Conservation (phyloP, 2,888 invertebrate genomes). For the Cerastis leucographa region DNA sequence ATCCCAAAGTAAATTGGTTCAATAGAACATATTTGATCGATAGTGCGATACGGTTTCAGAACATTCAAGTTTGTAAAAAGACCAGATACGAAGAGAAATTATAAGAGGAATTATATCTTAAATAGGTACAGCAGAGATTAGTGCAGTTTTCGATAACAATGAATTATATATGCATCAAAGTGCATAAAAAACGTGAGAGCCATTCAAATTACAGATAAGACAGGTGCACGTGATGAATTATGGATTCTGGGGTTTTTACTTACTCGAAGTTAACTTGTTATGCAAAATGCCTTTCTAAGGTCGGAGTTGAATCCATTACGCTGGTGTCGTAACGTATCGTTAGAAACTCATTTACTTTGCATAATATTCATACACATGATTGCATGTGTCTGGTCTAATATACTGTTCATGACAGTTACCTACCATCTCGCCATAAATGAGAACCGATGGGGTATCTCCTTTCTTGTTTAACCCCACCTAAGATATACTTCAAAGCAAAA, state of each 20-base stretch:
- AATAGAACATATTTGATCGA: not conserved
- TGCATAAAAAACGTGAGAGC: conserved; percentile 30
- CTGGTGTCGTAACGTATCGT: conserved; percentile 71
- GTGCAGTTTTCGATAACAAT: conserved; percentile 19
- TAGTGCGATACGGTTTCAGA: not conserved
- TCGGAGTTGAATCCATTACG: conserved; percentile 76
- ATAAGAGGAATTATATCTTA: not conserved
- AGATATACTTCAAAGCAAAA: conserved; percentile 11
- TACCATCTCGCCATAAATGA: conserved; percentile 47
- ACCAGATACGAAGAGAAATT: not conserved
- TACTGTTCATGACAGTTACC: conserved; percentile 41
- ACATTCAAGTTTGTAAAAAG: not conserved
- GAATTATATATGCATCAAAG: not conserved
- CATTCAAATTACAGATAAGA: conserved; percentile 37
- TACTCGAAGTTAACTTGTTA: conserved; percentile 60
- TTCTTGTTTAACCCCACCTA: conserved; percentile 31
- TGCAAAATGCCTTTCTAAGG: conserved; percentile 77
- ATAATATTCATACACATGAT: conserved; percentile 70
- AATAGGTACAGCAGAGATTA: not conserved
- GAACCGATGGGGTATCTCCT: conserved; percentile 45
- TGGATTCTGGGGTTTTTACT: conserved; percentile 40
- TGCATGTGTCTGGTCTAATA: conserved; percentile 63
- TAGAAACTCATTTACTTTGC: conserved; percentile 73
- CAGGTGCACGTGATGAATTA: conserved; percentile 32
- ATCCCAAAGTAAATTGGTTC: not conserved